Conservation (phyloP, 2,797 vertebrate species). For the Helicolenus hilgendorfi region DNA sequence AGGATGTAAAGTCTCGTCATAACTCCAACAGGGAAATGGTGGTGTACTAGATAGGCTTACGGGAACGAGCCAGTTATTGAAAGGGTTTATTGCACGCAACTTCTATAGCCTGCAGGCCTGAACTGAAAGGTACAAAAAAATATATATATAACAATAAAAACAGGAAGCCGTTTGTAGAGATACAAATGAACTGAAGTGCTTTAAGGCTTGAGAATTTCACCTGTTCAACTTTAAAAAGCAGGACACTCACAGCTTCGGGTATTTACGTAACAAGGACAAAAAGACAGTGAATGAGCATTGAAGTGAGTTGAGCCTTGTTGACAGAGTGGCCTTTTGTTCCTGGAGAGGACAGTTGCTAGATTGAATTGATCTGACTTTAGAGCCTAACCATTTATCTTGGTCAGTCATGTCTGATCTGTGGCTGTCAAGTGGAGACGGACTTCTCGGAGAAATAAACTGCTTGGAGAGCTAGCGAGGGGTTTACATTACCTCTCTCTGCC, state of each 20-base stretch:
- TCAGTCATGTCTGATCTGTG: slow-evolving; percentile 87
- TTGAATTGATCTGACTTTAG: slow-evolving; percentile 85
- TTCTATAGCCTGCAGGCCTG: not conserved
- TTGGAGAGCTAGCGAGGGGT: slow-evolving; percentile 37
- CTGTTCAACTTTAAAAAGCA: slow-evolving; percentile 26
- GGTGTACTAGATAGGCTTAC: slow-evolving; percentile 13
- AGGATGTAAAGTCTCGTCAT: slow-evolving; percentile 38
- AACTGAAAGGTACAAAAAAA: not conserved
- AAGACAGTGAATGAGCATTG: slow-evolving; percentile 55
- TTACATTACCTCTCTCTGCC: slow-evolving; percentile 26
- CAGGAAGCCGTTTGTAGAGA: not conserved
- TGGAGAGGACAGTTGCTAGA: slow-evolving; percentile 76
- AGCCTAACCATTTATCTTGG: slow-evolving; percentile 76
- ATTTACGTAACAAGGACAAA: slow-evolving; percentile 66
- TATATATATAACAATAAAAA: not conserved
- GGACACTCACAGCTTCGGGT: slow-evolving; percentile 23
- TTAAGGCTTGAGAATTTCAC: not conserved
- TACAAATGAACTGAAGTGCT: not conserved
- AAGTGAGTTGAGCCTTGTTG: slow-evolving; percentile 77
- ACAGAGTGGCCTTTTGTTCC: slow-evolving; percentile 83
- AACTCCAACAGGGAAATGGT: slow-evolving; percentile 26
- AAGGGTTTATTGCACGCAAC: not conserved
- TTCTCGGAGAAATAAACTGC: slow-evolving; percentile 70
- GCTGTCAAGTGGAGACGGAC: slow-evolving; percentile 75
- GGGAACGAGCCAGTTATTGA: slow-evolving; percentile 21